phyloP scores from a whole-genome alignment of 2,888 invertebrate genomes.

The Oeneis ivallda region DNA sequence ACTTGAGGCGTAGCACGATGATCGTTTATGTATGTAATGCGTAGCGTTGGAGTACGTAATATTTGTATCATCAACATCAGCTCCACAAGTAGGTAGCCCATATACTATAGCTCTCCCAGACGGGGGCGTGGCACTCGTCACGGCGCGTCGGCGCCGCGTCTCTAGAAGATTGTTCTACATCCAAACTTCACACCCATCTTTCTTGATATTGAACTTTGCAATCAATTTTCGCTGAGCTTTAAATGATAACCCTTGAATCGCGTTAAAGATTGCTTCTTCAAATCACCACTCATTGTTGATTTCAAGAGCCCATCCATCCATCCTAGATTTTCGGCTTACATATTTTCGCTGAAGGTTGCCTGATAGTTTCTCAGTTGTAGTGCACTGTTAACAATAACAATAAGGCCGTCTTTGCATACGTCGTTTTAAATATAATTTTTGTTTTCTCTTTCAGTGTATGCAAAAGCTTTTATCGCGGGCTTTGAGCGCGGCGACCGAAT shows the following conservation, averaged over 20 bases:
- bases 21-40: slow-evolving; percentile 5
- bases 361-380: too few relatives aligned
- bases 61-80: slow-evolving; percentile 29
- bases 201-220: slow-evolving; percentile 31
- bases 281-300: background rate
- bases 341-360: too few relatives aligned
- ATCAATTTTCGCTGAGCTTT: slow-evolving; percentile 11
- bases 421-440: too few relatives aligned
- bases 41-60: slow-evolving; percentile 23
- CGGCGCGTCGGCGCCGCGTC: slow-evolving; percentile 72
- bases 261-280: background rate
- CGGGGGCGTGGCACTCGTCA: slow-evolving; percentile 73
- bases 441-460: too few relatives aligned
- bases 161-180: slow-evolving; percentile 59
- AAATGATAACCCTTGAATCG: background rate
- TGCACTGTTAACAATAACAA: too few relatives aligned
- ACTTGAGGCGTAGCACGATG: slow-evolving; percentile 9
- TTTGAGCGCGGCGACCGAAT: too few relatives aligned
- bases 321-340: background rate
- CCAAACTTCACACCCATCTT: slow-evolving; percentile 38
- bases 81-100: slow-evolving; percentile 32
- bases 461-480: too few relatives aligned
- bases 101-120: slow-evolving; percentile 35
- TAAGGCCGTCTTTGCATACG: too few relatives aligned
- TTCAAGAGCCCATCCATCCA: background rate